Conservation (phyloP, 1,140 invertebrate genomes). For the Atopsyche davidsoni region DNA sequence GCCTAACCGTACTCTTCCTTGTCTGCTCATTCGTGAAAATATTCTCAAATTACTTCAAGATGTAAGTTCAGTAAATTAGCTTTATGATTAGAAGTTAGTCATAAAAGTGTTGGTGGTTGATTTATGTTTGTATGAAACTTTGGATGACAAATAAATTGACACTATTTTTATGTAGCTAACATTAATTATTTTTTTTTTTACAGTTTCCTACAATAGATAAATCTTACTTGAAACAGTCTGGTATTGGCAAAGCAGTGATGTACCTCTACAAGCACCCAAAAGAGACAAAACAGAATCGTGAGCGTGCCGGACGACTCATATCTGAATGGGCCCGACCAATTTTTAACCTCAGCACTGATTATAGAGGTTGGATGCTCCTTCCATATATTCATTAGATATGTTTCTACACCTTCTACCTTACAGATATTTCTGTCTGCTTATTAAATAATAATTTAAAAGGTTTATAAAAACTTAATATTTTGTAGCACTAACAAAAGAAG, state of each 20-base stretch:
- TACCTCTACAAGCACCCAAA: constrained; percentile 98
- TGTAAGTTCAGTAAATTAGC: constrained; percentile 52
- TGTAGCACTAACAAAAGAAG: constrained; percentile 71
- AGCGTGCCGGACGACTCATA: constrained; percentile 85
- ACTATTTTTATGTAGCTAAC: neutral
- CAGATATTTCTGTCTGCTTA: neutral
- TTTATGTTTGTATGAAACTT: too few relatives aligned
- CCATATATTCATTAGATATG: neutral
- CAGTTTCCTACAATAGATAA: constrained; percentile 89
- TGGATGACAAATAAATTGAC: neutral
- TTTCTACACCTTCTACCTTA: neutral
- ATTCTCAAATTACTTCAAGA: constrained; percentile 83
- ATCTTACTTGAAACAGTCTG: constrained; percentile 85
- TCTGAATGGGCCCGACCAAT: constrained; percentile 96
- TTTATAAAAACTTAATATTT: constrained; percentile 18
- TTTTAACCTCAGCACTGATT: constrained; percentile 93
- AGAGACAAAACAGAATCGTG: constrained; percentile 91
- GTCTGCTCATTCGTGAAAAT: constrained; percentile 83
- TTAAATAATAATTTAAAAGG: neutral
- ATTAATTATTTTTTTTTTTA: constrained; percentile 29
- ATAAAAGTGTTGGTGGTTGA: too few relatives aligned
- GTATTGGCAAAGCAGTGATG: constrained; percentile 98
- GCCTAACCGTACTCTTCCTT: constrained; percentile 92
- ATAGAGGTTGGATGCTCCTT: constrained; percentile 57
- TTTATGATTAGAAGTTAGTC: neutral